phyloP scores from a whole-genome alignment of 2,113 vertebrate species.

The Callorhinus ursinus region DNA sequence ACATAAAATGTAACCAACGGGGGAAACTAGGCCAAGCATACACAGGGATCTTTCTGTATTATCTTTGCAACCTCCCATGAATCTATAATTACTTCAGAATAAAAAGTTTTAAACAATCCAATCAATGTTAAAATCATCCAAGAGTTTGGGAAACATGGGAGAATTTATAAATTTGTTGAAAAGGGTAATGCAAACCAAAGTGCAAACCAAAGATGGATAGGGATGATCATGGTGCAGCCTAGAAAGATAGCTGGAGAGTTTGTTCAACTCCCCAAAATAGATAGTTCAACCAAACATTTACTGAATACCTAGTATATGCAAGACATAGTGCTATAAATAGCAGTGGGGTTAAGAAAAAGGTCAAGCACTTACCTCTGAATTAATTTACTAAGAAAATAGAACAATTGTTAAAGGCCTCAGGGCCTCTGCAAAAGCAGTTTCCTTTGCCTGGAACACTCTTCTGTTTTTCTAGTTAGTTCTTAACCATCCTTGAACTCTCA shows the following conservation, averaged over 20 bases:
- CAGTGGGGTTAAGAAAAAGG: background rate
- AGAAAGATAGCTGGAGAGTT: background rate
- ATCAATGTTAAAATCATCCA: conserved; percentile 39
- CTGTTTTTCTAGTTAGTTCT: conserved; percentile 41
- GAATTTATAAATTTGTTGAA: background rate
- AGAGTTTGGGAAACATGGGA: background rate
- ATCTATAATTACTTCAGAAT: conserved; percentile 44
- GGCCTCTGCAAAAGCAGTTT: background rate
- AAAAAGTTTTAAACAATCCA: background rate
- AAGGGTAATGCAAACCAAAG: background rate
- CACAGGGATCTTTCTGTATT: background rate
- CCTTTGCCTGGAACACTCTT: conserved; percentile 30
- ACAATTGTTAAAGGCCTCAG: conserved; percentile 12
- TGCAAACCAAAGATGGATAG: background rate
- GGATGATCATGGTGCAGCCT: background rate
- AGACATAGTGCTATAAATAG: background rate
- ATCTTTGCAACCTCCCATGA: conserved; percentile 24
- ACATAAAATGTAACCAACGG: background rate
- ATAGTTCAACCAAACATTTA: background rate
- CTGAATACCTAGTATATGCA: conserved; percentile 1
- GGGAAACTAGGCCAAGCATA: background rate
- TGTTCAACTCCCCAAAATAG: background rate
- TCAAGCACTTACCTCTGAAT: conserved; percentile 29
- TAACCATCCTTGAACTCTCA: conserved; percentile 8
- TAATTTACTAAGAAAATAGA: conserved; percentile 34